Conservation (phyloP, 2,888 invertebrate genomes). For the Volucella zonaria region DNA sequence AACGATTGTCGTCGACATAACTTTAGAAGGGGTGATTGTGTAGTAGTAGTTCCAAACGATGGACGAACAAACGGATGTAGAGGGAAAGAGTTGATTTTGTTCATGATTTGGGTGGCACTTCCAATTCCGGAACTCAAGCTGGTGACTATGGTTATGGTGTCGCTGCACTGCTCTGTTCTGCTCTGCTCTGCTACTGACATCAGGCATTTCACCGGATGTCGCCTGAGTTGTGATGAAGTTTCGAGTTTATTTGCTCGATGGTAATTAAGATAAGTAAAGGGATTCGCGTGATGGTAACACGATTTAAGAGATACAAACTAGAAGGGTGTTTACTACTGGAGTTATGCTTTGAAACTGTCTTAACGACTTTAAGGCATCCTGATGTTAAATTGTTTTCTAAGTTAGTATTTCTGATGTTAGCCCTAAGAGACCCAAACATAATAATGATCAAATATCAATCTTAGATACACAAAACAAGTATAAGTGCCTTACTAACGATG, state of each 20-base stretch:
- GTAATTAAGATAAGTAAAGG: constrained; percentile 66
- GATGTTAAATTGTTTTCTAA: too few species aligned
- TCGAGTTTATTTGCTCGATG: constrained; percentile 58
- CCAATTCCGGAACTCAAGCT: constrained; percentile 53
- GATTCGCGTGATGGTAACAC: constrained; percentile 39
- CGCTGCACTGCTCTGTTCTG: not conserved
- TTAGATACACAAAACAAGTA: too few species aligned
- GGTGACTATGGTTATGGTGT: constrained; percentile 26
- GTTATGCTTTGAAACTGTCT: too few species aligned
- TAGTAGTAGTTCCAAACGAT: not conserved
- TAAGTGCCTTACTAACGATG: too few species aligned
- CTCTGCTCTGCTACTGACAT: constrained; percentile 40
- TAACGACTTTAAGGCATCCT: too few species aligned
- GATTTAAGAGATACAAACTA: not conserved
- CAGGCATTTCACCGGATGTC: constrained; percentile 67
- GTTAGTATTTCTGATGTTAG: too few species aligned
- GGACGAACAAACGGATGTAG: not conserved
- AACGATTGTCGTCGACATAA: constrained; percentile 60
- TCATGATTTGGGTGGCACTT: constrained; percentile 25
- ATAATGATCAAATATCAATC: too few species aligned
- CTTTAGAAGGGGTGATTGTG: constrained; percentile 13
- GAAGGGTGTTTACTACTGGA: not conserved
- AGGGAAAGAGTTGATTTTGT: not conserved
- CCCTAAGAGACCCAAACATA: too few species aligned
- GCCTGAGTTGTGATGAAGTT: constrained; percentile 65